Percentiles rank a stretch among this genome's conserved stretches.
These are phyloP conservation scores for Apoda limacodes DNA, from an alignment of 2,888 invertebrate species.

Conservation along the genomic window DNA sequence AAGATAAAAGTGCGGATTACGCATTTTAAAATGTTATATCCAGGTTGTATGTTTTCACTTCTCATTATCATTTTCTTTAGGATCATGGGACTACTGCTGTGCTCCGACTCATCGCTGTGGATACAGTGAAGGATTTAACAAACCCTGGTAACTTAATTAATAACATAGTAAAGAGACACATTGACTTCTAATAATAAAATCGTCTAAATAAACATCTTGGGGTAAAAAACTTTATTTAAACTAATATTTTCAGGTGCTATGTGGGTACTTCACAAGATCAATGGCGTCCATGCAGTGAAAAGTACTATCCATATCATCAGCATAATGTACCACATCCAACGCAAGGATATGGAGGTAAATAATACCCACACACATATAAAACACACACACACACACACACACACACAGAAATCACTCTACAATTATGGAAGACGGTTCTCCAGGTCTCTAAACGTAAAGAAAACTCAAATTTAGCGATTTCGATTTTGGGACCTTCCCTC, in stretches of 20 bases:
- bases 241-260: conserved; percentile 77
- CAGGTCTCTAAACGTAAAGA: no score
- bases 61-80: conserved; percentile 26
- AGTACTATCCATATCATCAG: conserved; percentile 77
- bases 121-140: conserved; percentile 82
- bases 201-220: not conserved
- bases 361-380: no score
- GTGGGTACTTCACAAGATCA: conserved; percentile 83
- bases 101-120: conserved; percentile 86
- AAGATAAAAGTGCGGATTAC: no score
- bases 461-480: no score
- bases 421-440: no score
- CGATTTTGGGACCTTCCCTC: no score
- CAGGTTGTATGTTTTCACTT: not conserved
- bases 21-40: no score
- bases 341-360: conserved; percentile 39
- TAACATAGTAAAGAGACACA: no score
- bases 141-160: conserved; percentile 91
- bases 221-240: no score
- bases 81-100: conserved; percentile 90
- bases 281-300: conserved; percentile 89
- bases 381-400: no score
- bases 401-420: no score
- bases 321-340: conserved; percentile 53
- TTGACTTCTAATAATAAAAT: not conserved